phyloP scores from a whole-genome alignment of 2,888 invertebrate genomes.

The Thereva nobilitata region DNA sequence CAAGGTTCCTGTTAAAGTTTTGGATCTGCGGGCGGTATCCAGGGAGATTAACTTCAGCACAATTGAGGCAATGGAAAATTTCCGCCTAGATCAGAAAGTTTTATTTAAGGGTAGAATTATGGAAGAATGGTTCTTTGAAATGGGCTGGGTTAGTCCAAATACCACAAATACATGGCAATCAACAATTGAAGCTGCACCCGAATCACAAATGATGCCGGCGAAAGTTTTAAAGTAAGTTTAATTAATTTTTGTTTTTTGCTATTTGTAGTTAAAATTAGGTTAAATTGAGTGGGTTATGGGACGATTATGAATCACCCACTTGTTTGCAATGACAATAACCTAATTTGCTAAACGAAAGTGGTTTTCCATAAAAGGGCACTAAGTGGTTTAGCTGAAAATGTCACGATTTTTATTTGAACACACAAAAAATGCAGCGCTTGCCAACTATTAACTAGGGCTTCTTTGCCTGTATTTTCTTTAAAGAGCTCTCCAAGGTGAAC shows the following conservation, averaged over 20 bases:
- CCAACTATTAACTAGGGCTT: too few species aligned
- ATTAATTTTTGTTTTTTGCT: not conserved
- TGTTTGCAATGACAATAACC: too few species aligned
- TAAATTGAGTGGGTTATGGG: not conserved
- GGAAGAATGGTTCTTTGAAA: conserved; percentile 99
- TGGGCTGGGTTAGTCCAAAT: conserved; percentile 97
- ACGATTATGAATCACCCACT: not conserved
- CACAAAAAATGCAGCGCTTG: too few species aligned
- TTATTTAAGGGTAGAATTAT: conserved; percentile 86
- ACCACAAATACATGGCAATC: conserved; percentile 99
- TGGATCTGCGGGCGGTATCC: conserved; percentile 89
- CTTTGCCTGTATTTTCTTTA: too few species aligned
- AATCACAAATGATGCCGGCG: conserved; percentile 99
- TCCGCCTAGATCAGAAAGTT: conserved; percentile 85
- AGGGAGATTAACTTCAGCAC: conserved; percentile 91
- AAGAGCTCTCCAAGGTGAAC: too few species aligned
- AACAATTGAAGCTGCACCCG: conserved; percentile 97
- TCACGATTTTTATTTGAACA: too few species aligned
- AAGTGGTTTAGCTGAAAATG: too few species aligned
- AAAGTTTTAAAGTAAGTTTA: conserved; percentile 86
- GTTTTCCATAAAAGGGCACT: too few species aligned
- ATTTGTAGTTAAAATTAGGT: not conserved
- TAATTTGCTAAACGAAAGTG: too few species aligned
- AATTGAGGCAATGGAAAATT: conserved; percentile 91
- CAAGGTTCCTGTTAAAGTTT: conserved; percentile 93